Evolutionary conservation across 2,113 vertebrate species (phyloP).

Genomic region (Formicarius rufipectus): DNA sequence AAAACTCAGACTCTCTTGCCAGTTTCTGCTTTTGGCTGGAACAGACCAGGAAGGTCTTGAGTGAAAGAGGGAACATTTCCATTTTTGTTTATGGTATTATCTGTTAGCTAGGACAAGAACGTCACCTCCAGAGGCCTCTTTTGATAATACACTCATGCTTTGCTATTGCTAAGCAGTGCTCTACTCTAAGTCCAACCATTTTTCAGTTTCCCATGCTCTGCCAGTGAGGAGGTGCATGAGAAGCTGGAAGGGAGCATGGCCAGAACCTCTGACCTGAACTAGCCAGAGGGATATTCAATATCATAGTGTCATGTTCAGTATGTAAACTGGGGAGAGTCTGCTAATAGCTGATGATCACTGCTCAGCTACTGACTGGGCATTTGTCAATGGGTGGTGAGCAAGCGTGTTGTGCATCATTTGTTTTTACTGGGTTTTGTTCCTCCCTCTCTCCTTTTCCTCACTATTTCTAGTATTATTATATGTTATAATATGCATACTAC

Average conservation of each 20-base stretch:
- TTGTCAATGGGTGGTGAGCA: background rate
- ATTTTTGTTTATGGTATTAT: background rate
- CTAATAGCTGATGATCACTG: background rate
- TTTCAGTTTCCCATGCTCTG: background rate
- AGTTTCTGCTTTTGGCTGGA: background rate
- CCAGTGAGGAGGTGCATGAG: background rate
- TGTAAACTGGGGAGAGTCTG: background rate
- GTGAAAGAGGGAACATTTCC: background rate
- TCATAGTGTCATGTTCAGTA: background rate
- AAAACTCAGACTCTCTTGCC: background rate
- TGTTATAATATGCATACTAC: too few relatives aligned
- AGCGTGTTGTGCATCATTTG: background rate
- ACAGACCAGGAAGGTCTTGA: background rate
- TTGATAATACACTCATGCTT: background rate
- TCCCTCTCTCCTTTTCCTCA: background rate
- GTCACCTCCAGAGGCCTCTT: background rate
- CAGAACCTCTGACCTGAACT: background rate
- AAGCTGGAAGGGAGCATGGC: too few relatives aligned
- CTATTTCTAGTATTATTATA: background rate
- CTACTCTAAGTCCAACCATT: background rate
- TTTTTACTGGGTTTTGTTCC: background rate
- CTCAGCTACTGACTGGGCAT: background rate
- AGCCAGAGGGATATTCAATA: background rate
- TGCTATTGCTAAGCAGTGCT: background rate
- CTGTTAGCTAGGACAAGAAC: background rate